Base-by-base conservation (phyloP, 2,797 vertebrate species). In the Hipposideros larvatus region DNA sequence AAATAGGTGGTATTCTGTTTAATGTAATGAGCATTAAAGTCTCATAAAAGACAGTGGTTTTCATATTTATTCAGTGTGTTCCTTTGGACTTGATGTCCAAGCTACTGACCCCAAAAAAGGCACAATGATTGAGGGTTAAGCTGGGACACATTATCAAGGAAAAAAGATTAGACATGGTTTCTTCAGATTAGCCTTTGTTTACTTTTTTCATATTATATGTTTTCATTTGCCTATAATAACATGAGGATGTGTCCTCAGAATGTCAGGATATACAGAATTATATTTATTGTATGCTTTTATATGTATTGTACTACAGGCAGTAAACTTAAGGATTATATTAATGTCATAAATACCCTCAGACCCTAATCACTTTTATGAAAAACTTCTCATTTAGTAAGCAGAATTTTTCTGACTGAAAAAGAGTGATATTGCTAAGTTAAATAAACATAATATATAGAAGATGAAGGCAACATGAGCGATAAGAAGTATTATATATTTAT, bases 131-230 rank as follows among this genome's bases (percentile, higher is more conserved):
- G 8, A 73, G 3, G 11, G 1, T n/a, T 57, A 86, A 78, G n/a
- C 5, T 74, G 43, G 46, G 18, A 74, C 53, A 53, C 2, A 15
- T 59, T 48, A 34, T 13, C 11, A 61, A 34, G 18, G n/a, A n/a
- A 70, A 83, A 83, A 65, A 57, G 1, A 9, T 59, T 59, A 65
- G 46, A 37, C 3, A 26, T 13, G 6, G 16, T 77, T 83, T 61
- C 71, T 66, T 74, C 59, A 19, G 9, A 79, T 71, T 43, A 90
- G 46, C 78, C 3, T 4, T 87, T 51, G 10, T 61, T 77, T 75
- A 70, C 53, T 41, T 98, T 99, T 94, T 99, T 99, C 98, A 99
- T 99, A 0, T 99, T 99, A 43, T 99, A 98, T 97, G 48, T 65
- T 71, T 91, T 92, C 24, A 57, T 80, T 87, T 41, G 24, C 41